Percentiles rank a stretch among this genome's conserved stretches.
Evolutionary conservation across 2,888 invertebrate species (phyloP).

Genomic region (Vandiemenella viatica): DNA sequence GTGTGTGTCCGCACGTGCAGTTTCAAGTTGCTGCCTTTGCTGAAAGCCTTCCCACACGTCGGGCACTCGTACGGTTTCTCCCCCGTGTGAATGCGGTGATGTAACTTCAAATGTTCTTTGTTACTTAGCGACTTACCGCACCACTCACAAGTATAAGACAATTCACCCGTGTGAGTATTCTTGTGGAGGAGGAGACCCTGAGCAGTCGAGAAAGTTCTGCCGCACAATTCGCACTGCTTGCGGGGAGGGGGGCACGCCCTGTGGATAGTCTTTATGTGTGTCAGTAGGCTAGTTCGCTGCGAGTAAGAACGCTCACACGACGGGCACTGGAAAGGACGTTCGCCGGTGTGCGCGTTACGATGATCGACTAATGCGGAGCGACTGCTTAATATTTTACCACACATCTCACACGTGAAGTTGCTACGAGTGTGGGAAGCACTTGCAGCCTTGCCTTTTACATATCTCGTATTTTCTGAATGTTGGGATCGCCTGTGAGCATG

Average conservation of each 20-base stretch:
- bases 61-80: conserved; percentile 12
- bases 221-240: conserved; percentile 13
- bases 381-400: conserved; percentile 36
- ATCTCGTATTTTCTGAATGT: conserved; percentile 34
- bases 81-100: conserved; percentile 12
- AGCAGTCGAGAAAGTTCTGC: conserved; percentile 14
- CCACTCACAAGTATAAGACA: conserved; percentile 12
- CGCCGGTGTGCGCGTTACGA: conserved; percentile 31
- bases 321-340: conserved; percentile 8
- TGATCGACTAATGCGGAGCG: conserved; percentile 36
- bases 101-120: conserved; percentile 14
- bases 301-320: conserved; percentile 2
- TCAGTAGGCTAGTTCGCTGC: background rate
- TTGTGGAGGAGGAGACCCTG: conserved; percentile 18
- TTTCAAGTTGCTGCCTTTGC: conserved; percentile 11
- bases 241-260: background rate
- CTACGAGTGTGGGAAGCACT: too few species aligned
- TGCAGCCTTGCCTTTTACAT: too few species aligned
- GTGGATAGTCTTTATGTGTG: conserved; percentile 1
- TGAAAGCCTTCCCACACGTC: conserved; percentile 13
- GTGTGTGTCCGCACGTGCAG: conserved; percentile 14
- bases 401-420: conserved; percentile 34
- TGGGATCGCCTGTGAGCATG: conserved; percentile 29
- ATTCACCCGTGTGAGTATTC: conserved; percentile 17
- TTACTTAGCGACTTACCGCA: conserved; percentile 15